phyloP scores from a whole-genome alignment of 2,888 invertebrate species.

The Helicoverpa assulta region DNA sequence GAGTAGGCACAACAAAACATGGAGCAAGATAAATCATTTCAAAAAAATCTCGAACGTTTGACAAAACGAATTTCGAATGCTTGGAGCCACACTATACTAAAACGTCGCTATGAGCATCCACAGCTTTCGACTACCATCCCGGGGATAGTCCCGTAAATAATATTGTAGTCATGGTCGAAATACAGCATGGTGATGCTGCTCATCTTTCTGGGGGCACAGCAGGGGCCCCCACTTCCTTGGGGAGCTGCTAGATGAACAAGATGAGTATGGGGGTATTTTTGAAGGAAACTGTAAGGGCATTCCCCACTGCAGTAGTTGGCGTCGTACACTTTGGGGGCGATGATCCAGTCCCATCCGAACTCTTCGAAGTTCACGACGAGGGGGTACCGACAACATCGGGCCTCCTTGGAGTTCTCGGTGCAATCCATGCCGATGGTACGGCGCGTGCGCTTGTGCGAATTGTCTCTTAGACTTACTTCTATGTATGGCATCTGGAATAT shows the following conservation, averaged over 20 bases:
- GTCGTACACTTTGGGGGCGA: constrained; percentile 98
- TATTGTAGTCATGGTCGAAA: constrained; percentile 96
- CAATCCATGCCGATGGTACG: constrained; percentile 96
- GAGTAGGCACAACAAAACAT: constrained; percentile 15
- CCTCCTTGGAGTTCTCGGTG: constrained; percentile 94
- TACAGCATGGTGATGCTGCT: constrained; percentile 97
- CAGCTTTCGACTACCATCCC: constrained; percentile 98
- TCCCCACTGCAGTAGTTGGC: constrained; percentile 99
- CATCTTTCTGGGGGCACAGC: constrained; percentile 97
- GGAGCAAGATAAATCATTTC: background rate
- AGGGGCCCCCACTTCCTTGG: constrained; percentile 95
- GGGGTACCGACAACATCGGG: constrained; percentile 98
- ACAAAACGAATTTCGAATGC: constrained; percentile 48
- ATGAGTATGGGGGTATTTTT: constrained; percentile 96
- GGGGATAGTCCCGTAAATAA: constrained; percentile 96
- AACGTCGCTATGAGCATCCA: constrained; percentile 94
- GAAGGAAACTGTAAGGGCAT: constrained; percentile 96
- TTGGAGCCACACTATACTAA: constrained; percentile 71
- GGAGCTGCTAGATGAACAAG: constrained; percentile 95
- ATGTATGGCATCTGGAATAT: constrained; percentile 87
- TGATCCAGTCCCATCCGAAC: constrained; percentile 99
- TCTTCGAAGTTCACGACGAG: constrained; percentile 97
- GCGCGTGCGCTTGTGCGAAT: constrained; percentile 92
- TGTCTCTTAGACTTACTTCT: constrained; percentile 88
- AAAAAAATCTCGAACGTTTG: constrained; percentile 14